A percentile compares a stretch with the other conserved stretches of the same genome.
Evolutionary conservation across 2,113 vertebrate genomes (phyloP).

Genomic region (Anolis carolinensis): DNA sequence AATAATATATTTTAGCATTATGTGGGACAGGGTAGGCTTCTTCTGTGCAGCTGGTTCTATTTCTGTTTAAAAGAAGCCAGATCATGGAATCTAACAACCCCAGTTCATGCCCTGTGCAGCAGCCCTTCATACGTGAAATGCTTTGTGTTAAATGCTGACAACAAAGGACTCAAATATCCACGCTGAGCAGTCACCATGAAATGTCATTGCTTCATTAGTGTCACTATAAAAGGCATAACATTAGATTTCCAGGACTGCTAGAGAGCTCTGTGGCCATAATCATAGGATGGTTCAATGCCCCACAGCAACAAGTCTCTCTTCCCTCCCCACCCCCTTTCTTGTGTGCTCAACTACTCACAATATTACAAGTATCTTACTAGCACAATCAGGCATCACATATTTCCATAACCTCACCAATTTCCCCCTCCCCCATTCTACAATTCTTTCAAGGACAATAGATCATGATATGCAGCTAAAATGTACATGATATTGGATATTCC

Average conservation of each 20-base stretch:
- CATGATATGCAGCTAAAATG: neutral
- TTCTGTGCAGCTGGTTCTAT: neutral
- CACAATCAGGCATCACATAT: neutral
- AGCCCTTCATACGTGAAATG: neutral
- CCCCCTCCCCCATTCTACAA: too few relatives aligned
- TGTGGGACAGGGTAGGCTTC: neutral
- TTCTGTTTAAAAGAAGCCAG: neutral
- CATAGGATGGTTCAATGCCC: neutral
- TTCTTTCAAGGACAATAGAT: neutral
- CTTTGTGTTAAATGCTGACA: slow-evolving; percentile 13
- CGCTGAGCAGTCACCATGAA: slow-evolving; percentile 22
- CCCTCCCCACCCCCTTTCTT: neutral
- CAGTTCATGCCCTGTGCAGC: neutral
- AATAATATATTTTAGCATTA: neutral
- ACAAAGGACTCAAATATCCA: slow-evolving; percentile 12
- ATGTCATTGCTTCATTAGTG: slow-evolving; percentile 37
- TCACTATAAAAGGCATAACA: slow-evolving; percentile 28
- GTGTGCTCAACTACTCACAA: neutral
- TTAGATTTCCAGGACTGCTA: slow-evolving; percentile 20
- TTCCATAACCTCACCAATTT: neutral
- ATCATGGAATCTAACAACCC: neutral
- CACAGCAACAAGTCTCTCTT: neutral
- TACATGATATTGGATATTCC: neutral
- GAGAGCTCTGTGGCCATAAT: neutral
- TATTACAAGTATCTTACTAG: neutral